Conservation (phyloP, 2,888 invertebrate species). For the Tetragonula carbonaria region DNA sequence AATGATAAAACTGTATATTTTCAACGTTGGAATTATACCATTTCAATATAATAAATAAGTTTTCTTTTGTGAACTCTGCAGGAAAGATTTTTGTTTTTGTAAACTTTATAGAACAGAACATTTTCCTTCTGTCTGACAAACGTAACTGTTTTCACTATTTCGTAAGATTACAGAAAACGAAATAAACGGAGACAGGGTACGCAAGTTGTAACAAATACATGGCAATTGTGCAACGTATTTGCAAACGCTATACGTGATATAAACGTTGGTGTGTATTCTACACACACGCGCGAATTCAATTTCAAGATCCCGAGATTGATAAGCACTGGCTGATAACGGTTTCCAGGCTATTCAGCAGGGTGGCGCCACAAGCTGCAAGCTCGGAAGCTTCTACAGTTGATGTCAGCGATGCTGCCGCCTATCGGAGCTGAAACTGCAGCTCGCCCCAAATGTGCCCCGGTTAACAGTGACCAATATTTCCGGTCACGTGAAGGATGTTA, state of each 20-base stretch:
- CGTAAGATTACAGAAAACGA: too few relatives aligned
- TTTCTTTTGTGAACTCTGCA: neutral
- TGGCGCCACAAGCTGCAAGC: slow-evolving; percentile 73
- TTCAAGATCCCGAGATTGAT: slow-evolving; percentile 41
- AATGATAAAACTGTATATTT: neutral
- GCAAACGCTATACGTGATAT: too few relatives aligned
- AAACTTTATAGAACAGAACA: too few relatives aligned
- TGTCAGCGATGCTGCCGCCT: slow-evolving; percentile 75
- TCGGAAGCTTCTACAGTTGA: slow-evolving; percentile 65
- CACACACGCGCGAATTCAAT: neutral
- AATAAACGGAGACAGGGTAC: too few relatives aligned
- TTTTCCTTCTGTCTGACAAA: too few relatives aligned
- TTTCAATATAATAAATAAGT: neutral
- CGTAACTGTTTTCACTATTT: too few relatives aligned
- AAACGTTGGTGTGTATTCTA: neutral
- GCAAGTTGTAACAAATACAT: too few relatives aligned
- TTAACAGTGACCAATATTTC: slow-evolving; percentile 78
- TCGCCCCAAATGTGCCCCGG: slow-evolving; percentile 64
- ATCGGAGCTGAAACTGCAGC: slow-evolving; percentile 69
- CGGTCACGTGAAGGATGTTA: slow-evolving; percentile 73
- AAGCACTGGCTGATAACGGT: slow-evolving; percentile 64
- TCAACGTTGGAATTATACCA: neutral
- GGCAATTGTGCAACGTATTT: neutral
- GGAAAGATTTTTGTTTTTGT: neutral
- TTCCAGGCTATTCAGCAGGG: slow-evolving; percentile 73